A percentile compares a stretch with the other conserved stretches of the same genome.
phyloP scores from a whole-genome alignment of 2,113 vertebrate species.

The Hipposideros armiger region DNA sequence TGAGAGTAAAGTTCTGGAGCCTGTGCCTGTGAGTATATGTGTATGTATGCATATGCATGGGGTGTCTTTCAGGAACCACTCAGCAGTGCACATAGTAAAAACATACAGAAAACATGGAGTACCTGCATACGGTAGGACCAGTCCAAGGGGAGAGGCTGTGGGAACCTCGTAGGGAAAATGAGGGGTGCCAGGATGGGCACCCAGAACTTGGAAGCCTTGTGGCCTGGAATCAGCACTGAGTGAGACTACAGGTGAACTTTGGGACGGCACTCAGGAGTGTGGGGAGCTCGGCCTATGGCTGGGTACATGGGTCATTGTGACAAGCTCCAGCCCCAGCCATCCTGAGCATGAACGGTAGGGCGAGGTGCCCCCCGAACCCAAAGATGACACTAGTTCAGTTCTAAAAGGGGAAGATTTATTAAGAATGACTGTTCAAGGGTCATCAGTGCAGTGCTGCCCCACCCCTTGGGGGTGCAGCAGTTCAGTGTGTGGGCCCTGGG shows the following conservation, averaged over 20 bases:
- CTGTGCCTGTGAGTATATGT: accelerated
- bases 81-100: not conserved
- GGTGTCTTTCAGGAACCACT: not conserved
- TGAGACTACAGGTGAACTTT: accelerated
- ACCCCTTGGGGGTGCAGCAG: not conserved
- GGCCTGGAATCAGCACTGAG: not conserved
- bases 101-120: not conserved
- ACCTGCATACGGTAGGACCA: not conserved
- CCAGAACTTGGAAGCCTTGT: accelerated
- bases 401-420: slow-evolving; percentile 68
- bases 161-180: not conserved
- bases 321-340: too few relatives aligned
- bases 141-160: not conserved
- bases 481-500: slow-evolving; percentile 52
- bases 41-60: accelerated
- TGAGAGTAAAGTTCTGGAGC: not conserved
- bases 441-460: slow-evolving; percentile 59
- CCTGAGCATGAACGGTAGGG: not conserved
- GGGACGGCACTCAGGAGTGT: not conserved
- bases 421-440: not conserved
- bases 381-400: not conserved
- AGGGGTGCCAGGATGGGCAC: too few relatives aligned
- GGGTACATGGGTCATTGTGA: not conserved
- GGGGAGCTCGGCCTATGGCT: not conserved
- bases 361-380: not conserved